A percentile compares a stretch with the other conserved stretches of the same genome.
These are phyloP conservation scores for Diarsia brunnea DNA, from an alignment of 2,888 invertebrate species.

Conservation along the genomic window DNA sequence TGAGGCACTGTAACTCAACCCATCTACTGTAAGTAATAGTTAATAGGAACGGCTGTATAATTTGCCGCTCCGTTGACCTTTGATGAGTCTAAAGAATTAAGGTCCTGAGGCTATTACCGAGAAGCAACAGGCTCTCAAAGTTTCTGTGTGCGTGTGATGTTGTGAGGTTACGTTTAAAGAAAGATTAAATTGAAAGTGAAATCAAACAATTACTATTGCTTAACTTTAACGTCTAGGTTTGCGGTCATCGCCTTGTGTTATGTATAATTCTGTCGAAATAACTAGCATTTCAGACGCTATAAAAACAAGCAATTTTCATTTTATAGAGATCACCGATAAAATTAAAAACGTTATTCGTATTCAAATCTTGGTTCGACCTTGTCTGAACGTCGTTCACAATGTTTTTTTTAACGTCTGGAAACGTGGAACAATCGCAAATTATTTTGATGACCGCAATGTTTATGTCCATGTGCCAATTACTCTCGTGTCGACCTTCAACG, in stretches of 20 bases:
- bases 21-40: slow-evolving; percentile 12
- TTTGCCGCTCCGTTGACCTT: slow-evolving; percentile 42
- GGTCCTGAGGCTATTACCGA: slow-evolving; percentile 29
- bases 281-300: slow-evolving; percentile 1
- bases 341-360: slow-evolving; percentile 69
- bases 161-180: slow-evolving; percentile 34
- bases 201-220: slow-evolving; percentile 44
- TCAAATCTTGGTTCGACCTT: slow-evolving; percentile 77
- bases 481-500: slow-evolving; percentile 75
- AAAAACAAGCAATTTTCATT: slow-evolving; percentile 10
- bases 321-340: slow-evolving; percentile 51
- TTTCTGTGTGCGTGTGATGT: slow-evolving; percentile 32
- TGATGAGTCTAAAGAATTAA: slow-evolving; percentile 31
- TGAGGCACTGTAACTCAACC: slow-evolving; percentile 11
- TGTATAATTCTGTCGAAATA: slow-evolving; percentile 20
- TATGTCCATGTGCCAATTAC: slow-evolving; percentile 80
- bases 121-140: slow-evolving; percentile 47
- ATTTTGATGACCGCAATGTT: slow-evolving; percentile 80
- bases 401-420: slow-evolving; percentile 79
- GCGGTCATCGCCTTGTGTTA: slow-evolving; percentile 9
- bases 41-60: slow-evolving; percentile 43
- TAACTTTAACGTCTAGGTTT: slow-evolving; percentile 30
- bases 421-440: slow-evolving; percentile 81
- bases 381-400: slow-evolving; percentile 74
- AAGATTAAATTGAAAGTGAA: slow-evolving; percentile 53